Evolutionary conservation across 1,140 invertebrate genomes (phyloP).

Genomic region (Brevipalpus yothersi): DNA sequence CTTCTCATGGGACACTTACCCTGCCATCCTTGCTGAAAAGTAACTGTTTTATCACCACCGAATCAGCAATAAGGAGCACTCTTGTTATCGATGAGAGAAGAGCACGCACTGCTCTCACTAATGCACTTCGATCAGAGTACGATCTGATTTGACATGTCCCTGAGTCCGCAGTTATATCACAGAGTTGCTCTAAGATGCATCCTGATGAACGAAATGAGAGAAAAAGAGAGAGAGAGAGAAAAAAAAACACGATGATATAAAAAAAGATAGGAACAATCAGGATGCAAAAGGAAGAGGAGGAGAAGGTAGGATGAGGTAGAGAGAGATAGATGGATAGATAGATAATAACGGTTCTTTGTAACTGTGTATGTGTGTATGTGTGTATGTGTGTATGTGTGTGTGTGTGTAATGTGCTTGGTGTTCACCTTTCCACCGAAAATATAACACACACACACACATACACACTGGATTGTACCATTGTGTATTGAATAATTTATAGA

Average conservation of each 20-base stretch:
- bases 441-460: no score
- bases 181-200: conserved; percentile 22
- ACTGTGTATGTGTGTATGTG: no score
- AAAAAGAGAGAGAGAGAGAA: not conserved
- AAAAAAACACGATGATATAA: not conserved
- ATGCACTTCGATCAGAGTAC: conserved; percentile 15
- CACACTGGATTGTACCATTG: no score
- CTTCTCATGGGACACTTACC: conserved; percentile 27
- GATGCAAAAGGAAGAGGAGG: not conserved
- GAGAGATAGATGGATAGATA: not conserved
- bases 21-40: conserved; percentile 74
- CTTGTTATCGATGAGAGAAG: conserved; percentile 81
- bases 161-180: not conserved
- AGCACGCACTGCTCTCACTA: conserved; percentile 73
- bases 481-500: no score
- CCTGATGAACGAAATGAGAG: conserved; percentile 18
- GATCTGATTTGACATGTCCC: conserved; percentile 2
- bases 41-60: conserved; percentile 89
- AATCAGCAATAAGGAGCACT: conserved; percentile 91
- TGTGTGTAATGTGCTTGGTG: no score
- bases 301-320: not conserved
- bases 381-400: no score
- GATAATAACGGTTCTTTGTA: not conserved
- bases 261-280: not conserved
- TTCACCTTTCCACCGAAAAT: no score